Base-by-base conservation (phyloP, 2,888 invertebrate genomes). In the Arrhopalites spinosus region DNA sequence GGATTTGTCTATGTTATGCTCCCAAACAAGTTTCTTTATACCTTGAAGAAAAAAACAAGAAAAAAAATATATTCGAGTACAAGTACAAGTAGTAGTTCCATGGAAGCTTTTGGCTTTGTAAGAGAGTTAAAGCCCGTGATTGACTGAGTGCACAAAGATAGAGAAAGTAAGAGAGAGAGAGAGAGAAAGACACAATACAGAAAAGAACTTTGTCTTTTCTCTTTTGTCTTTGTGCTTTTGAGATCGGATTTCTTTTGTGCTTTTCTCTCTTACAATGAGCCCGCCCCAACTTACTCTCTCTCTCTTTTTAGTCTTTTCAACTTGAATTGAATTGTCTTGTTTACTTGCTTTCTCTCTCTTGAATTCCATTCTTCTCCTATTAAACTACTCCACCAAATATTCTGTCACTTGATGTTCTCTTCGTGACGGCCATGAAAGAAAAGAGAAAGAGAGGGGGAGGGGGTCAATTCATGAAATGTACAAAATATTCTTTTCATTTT, bases 301-400 rank as follows among this genome's bases (percentile, higher is more conserved):
- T 15, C 56, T 56, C 13, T 15, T 23, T 15, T n/a, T 15, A 15
- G n/a, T 56, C 13, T 15, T 56, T 56, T 15, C 56, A 8, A n/a
- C n/a, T 56, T 56, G 56, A 23, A n/a, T 56, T 56, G 56, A 56
- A 20, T 56, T 23, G 56, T 23, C n/a, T 56, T 23, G n/a, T n/a
- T 56, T 56, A 23, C 23, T 56, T 23, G 7, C 61, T 25, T 61
- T 29, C 64, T 29, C 29, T 2, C 25, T n/a, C n/a, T n/a, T n/a
- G n/a, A n/a, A n/a, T n/a, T 36, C 25, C 25, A 25, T 25, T 25
- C 23, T 63, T 27, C 15, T 17, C 63, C 63, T 63, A 8, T 7
- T 11, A 36, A 36, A 36, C 36, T 7, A 36, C 36, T n/a, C n/a
- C n/a, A n/a, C n/a, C n/a, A n/a, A n/a, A n/a, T n/a, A n/a, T n/a